A percentile compares a stretch with the other conserved stretches of the same genome.
Evolutionary conservation across 30 jellyfish, hydroid and myxozoan genomes (phyloP).

Genomic region (Chironex yamaguchii): DNA sequence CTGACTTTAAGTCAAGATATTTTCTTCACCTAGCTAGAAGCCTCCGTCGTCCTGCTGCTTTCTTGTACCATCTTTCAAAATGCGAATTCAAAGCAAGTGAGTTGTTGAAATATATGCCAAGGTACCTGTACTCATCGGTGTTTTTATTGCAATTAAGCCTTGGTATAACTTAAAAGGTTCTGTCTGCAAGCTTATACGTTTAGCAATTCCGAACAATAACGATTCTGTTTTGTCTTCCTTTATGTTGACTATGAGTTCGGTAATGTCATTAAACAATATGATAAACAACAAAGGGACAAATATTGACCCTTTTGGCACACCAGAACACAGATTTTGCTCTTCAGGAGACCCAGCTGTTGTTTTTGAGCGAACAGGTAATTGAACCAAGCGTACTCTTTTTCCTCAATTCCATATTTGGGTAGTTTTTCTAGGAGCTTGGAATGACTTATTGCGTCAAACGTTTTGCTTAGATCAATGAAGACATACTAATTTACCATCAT

Average conservation of each 20-base stretch:
- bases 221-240: slow-evolving; percentile 61
- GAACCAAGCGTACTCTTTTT: too few species aligned
- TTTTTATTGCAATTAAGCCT: slow-evolving; percentile 40
- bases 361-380: too few species aligned
- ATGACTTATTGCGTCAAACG: too few species aligned
- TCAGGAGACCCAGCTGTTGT: too few species aligned
- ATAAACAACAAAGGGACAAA: slow-evolving; percentile 59
- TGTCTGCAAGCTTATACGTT: slow-evolving; percentile 61
- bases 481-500: too few species aligned
- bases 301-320: slow-evolving; percentile 73
- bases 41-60: slow-evolving; percentile 72
- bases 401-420: too few species aligned
- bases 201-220: slow-evolving; percentile 60
- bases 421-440: too few species aligned
- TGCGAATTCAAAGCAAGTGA: slow-evolving; percentile 58
- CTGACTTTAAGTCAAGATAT: slow-evolving; percentile 62
- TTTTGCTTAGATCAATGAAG: too few species aligned
- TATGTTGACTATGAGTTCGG: slow-evolving; percentile 51
- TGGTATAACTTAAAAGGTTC: slow-evolving; percentile 39
- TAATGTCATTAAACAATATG: slow-evolving; percentile 35
- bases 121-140: slow-evolving; percentile 55
- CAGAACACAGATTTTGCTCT: slow-evolving; percentile 31
- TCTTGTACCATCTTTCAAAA: slow-evolving; percentile 52
- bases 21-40: slow-evolving; percentile 71
- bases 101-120: slow-evolving; percentile 49